phyloP scores from a whole-genome alignment of 2,888 invertebrate genomes.

The Pycnomerus fuliginosus region DNA sequence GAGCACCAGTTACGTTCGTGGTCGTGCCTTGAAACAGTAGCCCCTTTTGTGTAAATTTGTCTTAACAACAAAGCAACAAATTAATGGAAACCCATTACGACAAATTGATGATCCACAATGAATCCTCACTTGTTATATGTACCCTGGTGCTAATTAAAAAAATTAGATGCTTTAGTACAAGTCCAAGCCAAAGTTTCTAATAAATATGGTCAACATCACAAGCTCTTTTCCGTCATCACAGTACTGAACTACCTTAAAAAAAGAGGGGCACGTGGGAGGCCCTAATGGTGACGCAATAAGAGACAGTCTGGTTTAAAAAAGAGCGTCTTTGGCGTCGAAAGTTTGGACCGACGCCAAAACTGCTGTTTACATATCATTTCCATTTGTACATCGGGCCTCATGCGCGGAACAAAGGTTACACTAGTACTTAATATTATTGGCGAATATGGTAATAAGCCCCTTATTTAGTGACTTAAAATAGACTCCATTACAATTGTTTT shows the following conservation, averaged over 20 bases:
- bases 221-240: slow-evolving; percentile 14
- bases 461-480: slow-evolving; percentile 15
- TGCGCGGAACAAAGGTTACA: slow-evolving; percentile 10
- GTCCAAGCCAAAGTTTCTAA: no score
- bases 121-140: no score
- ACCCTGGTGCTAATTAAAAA: no score
- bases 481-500: slow-evolving; percentile 14
- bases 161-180: no score
- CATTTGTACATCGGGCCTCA: slow-evolving; percentile 3
- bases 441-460: slow-evolving; percentile 17
- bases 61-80: no score
- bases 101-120: no score
- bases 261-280: slow-evolving; percentile 3
- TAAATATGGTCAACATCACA: no score
- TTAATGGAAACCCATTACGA: no score
- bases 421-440: slow-evolving; percentile 13
- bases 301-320: slow-evolving; percentile 8
- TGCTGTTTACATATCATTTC: slow-evolving; percentile 14
- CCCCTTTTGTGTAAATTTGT: no score
- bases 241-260: slow-evolving; percentile 11
- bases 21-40: no score
- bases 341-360: slow-evolving; percentile 10
- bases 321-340: slow-evolving; percentile 15
- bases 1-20: no score
- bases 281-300: slow-evolving; percentile 9